Evolutionary conservation across 1,140 invertebrate genomes (phyloP), one percentile per base, ranked within the genome.

Genomic region (Eumaeus atala): DNA sequence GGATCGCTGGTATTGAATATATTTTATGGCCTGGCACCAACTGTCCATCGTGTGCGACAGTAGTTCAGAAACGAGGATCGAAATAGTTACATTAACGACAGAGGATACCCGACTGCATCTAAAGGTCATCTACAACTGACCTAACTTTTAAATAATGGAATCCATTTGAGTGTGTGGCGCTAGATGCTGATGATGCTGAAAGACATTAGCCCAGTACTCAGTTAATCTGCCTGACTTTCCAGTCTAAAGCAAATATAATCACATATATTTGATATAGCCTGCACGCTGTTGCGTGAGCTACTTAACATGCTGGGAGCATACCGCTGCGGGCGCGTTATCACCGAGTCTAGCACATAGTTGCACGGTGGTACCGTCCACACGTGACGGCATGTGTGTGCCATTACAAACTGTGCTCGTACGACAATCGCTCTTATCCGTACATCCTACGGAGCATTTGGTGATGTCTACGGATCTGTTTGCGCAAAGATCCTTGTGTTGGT

Each of bases 291-390:
- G 50, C 52, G 38, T 50, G 47, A 47, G 18, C 42, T 54, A 59
- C 55, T 61, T 59, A 59, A 56, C 54, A 67, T 72, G 54, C 65
- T 49, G 44, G 36, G 36, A 34, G 62, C 64, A 66, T 62, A 63
- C 66, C 64, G 67, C 67, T 68, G 68, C 60, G 54, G 51, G 58
- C 58, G 64, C 69, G 69, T 74, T 68, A 67, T 55, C 53, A 36
- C 54, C 16, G 44, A 44, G 56, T 61, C 62, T 61, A 60, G 17
- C 44, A 56, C 60, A 65, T 69, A 63, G 58, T 61, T 65, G 61
- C 59, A 70, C 70, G 59, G 64, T 72, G 59, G 62, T 66, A 63
- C 64, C 62, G 62, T 38, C 36, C 48, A 49, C 59, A 74, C 74
- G 74, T 70, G 66, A 49, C 65, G 66, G 62, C 61, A 77, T 74